Base-by-base conservation (phyloP, 1,140 invertebrate genomes). In the Zaprionus lachaisei region DNA sequence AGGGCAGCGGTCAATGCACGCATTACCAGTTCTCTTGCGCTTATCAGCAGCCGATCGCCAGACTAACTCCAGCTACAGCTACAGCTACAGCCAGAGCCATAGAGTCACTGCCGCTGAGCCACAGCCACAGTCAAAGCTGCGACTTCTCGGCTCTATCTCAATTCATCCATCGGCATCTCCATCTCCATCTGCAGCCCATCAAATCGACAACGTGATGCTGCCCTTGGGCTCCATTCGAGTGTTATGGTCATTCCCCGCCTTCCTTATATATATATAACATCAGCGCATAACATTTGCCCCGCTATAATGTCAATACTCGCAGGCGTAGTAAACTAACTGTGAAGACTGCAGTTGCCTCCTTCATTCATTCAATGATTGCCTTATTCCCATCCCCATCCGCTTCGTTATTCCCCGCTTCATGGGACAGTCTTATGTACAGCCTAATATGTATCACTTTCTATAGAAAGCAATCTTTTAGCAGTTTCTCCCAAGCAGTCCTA, bases 161-260 rank as follows among this genome's bases (percentile, higher is more conserved):
- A 54, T 17, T 37, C 24, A 26, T 68, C 55, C 17, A 73, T 41
- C 58, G 26, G 28, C 55, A 54, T 54, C 26, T 26, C 26, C 55
- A 74, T 58, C 64, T 34, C 69, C 41, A 71, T 75, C 72, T 64
- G 31, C 64, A 76, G 57, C 69, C 81, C 84, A 90, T 87, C 78
- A 84, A 87, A 87, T 90, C 84, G 81, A 81, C 80, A 87, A 87
- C 85, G 85, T 89, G 83, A 87, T 67, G 83, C 81, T 81, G 85
- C 85, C 84, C 85, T 84, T 76, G 64, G 84, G 85, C 71, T 65
- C 66, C 75, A 79, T 72, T 77, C 68, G 51, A 67, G 64, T 74
- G 62, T 67, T 72, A 72, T 72, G 74, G 56, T 56, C 69, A 69
- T 60, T 79, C 77, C 63, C n/a, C 31, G 38, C 55, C 17, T 17